Evolutionary conservation across 2,797 vertebrate species (phyloP).

Genomic region (Amazona finschi): DNA sequence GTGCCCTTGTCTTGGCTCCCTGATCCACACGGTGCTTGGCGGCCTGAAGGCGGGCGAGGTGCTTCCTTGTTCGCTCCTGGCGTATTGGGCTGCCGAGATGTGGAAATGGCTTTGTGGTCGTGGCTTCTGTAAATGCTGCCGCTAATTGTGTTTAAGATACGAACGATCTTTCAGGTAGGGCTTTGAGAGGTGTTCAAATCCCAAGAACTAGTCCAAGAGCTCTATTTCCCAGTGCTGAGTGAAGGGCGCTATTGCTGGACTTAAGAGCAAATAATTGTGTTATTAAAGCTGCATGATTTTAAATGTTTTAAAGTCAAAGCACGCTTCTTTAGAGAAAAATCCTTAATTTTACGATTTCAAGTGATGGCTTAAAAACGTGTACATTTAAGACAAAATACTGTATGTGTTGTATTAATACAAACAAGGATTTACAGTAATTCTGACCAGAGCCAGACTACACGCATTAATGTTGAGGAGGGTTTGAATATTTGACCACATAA

Average conservation of each 20-base stretch:
- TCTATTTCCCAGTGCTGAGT: rapidly evolving
- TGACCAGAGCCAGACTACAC: rapidly evolving
- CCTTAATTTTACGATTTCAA: not conserved
- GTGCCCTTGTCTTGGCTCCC: not conserved
- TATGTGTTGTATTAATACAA: not conserved
- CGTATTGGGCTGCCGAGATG: rapidly evolving
- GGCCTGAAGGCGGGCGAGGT: not conserved
- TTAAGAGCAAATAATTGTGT: too few species aligned
- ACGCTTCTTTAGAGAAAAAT: not conserved
- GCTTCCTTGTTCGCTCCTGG: not conserved
- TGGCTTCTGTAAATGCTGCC: not conserved
- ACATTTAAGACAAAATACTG: rapidly evolving
- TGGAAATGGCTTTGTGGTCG: rapidly evolving
- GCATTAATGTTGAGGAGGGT: not conserved
- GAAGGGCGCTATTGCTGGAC: rapidly evolving
- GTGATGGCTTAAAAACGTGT: rapidly evolving
- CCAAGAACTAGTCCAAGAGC: rapidly evolving
- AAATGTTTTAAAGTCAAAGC: not conserved
- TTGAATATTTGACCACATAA: rapidly evolving
- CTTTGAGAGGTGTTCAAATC: not conserved
- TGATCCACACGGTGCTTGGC: not conserved
- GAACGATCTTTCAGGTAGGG: rapidly evolving
- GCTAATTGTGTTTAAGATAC: rapidly evolving
- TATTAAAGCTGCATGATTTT: rapidly evolving
- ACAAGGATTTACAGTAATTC: not conserved